Base-by-base conservation (phyloP, 2,797 vertebrate species). In the Muscicapa striata region DNA sequence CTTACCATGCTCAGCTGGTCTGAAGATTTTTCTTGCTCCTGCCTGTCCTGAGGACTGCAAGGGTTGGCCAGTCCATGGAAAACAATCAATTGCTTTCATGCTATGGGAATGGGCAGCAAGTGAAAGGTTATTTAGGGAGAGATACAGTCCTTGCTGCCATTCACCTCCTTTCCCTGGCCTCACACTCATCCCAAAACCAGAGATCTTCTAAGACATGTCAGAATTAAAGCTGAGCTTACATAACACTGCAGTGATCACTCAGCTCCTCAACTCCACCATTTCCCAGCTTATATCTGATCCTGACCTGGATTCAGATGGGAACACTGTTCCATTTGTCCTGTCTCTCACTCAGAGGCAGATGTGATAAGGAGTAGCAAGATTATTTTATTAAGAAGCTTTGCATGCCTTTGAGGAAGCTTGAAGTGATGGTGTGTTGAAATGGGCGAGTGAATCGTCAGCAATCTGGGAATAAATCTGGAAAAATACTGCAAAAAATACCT, bases 381-480 rank as follows among this genome's bases (percentile, higher is more conserved):
- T 94, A 94, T 75, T 92, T 73, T 73, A 81, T 69, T 92, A 93
- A 96, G 95, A 92, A 24, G 84, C 59, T 94, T 93, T 94, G 45
- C 10, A 2, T n/a, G 66, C 76, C 89, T 88, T 84, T 93, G 82
- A 94, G 67, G 87, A 92, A 89, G 62, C 79, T 88, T 73, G 75
- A 84, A 92, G 73, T 5, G n/a, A 43, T 10, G n/a, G 40, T 1
- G 0, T n/a, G 69, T 55, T 36, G 58, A 76, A 92, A 66, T 21
- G 40, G 27, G 49, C 24, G 49, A 66, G 34, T 10, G 62, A 77
- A 87, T 54, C 3, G 22, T 12, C 57, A 80, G 5, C 22, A 61
- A 34, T 49, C 49, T 40, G 5, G 24, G 43, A 89, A 67, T 11
- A 48, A 38, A 41, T 27, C 66, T 93, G 91, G 89, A 95, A 96